A percentile compares a stretch with the other conserved stretches of the same genome.
These are phyloP conservation scores for Stichopus chloronotus DNA, from an alignment of 35 echinoderm and acorn worm species.

Conservation along the genomic window DNA sequence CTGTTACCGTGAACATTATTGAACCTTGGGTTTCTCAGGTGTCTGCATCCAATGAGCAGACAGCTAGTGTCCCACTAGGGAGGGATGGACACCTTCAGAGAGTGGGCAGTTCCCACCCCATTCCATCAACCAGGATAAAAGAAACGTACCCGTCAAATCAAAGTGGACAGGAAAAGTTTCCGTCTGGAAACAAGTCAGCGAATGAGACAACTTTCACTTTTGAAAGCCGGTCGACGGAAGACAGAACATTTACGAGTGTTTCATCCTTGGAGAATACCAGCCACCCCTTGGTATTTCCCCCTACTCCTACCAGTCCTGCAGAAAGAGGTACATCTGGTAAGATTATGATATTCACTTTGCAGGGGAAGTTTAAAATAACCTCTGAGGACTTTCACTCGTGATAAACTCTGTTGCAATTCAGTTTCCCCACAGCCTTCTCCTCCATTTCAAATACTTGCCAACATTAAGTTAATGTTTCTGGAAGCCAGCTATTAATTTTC, in stretches of 20 bases:
- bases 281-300: constrained; percentile 2
- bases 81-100: constrained; percentile 6
- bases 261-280: constrained; percentile 50
- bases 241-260: constrained; percentile 56
- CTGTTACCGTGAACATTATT: constrained; percentile 1
- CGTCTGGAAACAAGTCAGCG: constrained; percentile 16
- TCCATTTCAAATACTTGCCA: too few species aligned
- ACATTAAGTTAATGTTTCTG: too few species aligned
- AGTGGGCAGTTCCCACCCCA: constrained; percentile 6
- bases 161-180: neutral
- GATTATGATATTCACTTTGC: neutral
- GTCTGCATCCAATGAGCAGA: constrained; percentile 18
- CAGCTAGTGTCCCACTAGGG: neutral
- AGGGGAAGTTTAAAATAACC: too few species aligned
- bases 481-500: too few species aligned
- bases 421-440: too few species aligned
- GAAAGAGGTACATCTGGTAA: constrained; percentile 11
- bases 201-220: constrained; percentile 55
- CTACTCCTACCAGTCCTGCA: constrained; percentile 32
- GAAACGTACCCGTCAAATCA: neutral
- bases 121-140: constrained; percentile 33
- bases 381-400: too few species aligned
- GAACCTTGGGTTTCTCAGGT: constrained; percentile 52
- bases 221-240: constrained; percentile 19
- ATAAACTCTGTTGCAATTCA: too few species aligned